phyloP scores from a whole-genome alignment of 2,888 invertebrate species.

The Luffia ferchaultella region DNA sequence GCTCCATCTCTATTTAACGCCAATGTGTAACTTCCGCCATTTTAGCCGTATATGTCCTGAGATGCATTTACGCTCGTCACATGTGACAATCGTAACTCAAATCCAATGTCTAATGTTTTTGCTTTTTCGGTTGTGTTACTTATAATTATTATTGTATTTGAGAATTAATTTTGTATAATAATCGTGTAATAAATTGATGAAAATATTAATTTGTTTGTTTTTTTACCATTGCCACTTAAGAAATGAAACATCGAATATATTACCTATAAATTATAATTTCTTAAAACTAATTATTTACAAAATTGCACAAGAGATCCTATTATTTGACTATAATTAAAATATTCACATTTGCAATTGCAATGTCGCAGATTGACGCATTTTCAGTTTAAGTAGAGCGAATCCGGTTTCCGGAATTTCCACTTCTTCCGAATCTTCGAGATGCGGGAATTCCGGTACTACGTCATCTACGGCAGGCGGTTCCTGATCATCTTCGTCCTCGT shows the following conservation, averaged over 20 bases:
- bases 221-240: no score
- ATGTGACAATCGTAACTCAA: slow-evolving; percentile 45
- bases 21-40: slow-evolving; percentile 12
- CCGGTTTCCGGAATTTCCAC: neutral
- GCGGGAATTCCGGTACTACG: neutral
- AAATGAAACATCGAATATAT: neutral
- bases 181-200: slow-evolving; percentile 63
- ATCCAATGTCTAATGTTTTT: slow-evolving; percentile 58
- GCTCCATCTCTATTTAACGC: slow-evolving; percentile 17
- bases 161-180: slow-evolving; percentile 64
- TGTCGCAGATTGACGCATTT: neutral
- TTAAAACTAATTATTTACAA: slow-evolving; percentile 39
- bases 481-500: neutral
- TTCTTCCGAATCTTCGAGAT: neutral
- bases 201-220: slow-evolving; percentile 19
- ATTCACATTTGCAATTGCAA: neutral
- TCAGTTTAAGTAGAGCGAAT: neutral
- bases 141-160: slow-evolving; percentile 62
- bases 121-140: slow-evolving; percentile 62
- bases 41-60: slow-evolving; percentile 24
- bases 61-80: slow-evolving; percentile 41
- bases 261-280: neutral
- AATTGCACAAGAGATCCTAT: slow-evolving; percentile 53
- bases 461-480: neutral
- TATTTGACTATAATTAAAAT: neutral